Conservation (phyloP, 2,113 vertebrate species). For the Dipodomys ordii region DNA sequence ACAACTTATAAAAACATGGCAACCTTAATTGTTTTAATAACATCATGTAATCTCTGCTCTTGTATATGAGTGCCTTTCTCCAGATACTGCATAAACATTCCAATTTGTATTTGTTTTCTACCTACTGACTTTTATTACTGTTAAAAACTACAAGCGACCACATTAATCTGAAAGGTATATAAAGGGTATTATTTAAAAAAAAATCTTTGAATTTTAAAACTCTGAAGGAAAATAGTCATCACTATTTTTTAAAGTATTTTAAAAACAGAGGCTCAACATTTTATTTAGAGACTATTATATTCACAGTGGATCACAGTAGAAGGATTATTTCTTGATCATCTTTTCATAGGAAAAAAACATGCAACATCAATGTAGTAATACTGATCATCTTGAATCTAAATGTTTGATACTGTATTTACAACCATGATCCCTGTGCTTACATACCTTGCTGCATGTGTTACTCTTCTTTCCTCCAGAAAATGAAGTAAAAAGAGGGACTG, state of each 20-base stretch:
- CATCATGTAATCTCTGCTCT: not conserved
- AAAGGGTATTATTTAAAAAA: not conserved
- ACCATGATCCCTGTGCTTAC: no score
- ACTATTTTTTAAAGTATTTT: not conserved
- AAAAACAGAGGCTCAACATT: not conserved
- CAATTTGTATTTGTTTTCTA: not conserved
- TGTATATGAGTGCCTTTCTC: not conserved
- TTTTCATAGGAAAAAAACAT: no score
- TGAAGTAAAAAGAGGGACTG: not conserved
- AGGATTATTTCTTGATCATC: not conserved
- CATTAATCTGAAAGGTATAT: not conserved
- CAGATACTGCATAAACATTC: not conserved
- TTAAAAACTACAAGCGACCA: not conserved
- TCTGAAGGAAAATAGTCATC: not conserved
- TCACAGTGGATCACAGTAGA: not conserved
- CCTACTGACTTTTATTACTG: not conserved
- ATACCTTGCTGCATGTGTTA: not conserved
- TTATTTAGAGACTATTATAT: not conserved
- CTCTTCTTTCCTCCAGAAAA: not conserved
- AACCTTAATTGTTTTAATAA: not conserved
- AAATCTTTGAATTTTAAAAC: not conserved
- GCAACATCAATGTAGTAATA: no score
- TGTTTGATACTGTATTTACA: no score
- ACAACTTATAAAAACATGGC: not conserved
- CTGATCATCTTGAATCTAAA: no score